Percentiles rank a stretch among this genome's conserved stretches.
Conservation (phyloP, 2,113 vertebrate genomes). For the Mesocricetus auratus region DNA sequence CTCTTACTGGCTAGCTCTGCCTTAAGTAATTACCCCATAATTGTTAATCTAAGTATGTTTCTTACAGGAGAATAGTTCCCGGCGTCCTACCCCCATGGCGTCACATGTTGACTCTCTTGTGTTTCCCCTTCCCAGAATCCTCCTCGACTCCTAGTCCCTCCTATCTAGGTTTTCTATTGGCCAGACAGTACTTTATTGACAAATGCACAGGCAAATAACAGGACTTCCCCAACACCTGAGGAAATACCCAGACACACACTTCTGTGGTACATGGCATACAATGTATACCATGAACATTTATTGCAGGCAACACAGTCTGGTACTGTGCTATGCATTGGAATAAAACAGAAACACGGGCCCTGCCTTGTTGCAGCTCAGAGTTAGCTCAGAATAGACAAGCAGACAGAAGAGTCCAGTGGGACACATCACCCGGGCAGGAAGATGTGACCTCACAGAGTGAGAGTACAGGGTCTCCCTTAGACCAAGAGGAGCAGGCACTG, state of each 20-base stretch:
- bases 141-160: no score
- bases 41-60: no score
- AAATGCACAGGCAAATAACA: no score
- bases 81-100: no score
- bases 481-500: fast-evolving
- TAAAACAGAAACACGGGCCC: neutral
- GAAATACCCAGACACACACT: neutral
- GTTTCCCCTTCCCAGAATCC: no score
- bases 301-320: neutral
- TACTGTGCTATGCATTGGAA: neutral
- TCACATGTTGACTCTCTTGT: no score
- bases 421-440: neutral
- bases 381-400: neutral
- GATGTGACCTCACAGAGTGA: neutral
- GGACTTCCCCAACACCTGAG: no score
- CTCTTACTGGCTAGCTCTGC: no score
- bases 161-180: no score
- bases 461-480: neutral
- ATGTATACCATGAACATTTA: neutral
- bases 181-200: no score
- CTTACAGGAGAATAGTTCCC: no score
- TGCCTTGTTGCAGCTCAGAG: neutral
- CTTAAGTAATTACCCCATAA: no score
- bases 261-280: neutral
- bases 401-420: neutral